Conservation (phyloP, 2,113 vertebrate species). For the Rhinolophus sinicus region DNA sequence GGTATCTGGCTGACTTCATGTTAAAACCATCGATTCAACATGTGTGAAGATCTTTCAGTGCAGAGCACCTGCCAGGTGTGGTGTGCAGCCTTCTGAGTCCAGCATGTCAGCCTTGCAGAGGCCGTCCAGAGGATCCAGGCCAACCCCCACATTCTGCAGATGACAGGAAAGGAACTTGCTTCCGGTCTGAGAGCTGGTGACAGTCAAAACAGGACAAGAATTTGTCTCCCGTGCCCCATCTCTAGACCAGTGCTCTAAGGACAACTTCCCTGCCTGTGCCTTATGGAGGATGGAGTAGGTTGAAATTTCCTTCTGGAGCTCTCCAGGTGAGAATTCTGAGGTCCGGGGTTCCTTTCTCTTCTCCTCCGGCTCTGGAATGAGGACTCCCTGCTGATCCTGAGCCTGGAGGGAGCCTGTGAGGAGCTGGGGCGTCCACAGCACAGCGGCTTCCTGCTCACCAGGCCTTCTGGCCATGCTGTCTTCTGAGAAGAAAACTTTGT, state of each 20-base stretch:
- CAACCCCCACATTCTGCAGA: rapidly evolving
- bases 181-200: not conserved
- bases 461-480: not conserved
- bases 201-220: not conserved
- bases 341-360: not conserved
- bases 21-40: not conserved
- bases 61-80: not conserved
- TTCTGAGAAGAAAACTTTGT: not conserved
- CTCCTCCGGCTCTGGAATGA: not conserved
- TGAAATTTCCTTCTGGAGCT: not conserved
- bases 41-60: not conserved
- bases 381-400: not conserved
- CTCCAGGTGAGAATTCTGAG: not conserved
- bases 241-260: too few relatives aligned
- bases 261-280: rapidly evolving
- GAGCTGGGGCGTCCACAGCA: not conserved
- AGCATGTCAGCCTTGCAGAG: not conserved
- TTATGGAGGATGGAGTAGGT: rapidly evolving
- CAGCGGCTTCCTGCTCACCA: not conserved
- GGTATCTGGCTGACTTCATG: not conserved
- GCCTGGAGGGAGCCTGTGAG: rapidly evolving
- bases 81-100: not conserved
- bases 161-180: rapidly evolving
- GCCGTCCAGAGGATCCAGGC: not conserved
- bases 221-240: not conserved